These are phyloP conservation scores for Holacanthella duospinosa DNA, from an alignment of 2,888 invertebrate species.

Conservation along the genomic window DNA sequence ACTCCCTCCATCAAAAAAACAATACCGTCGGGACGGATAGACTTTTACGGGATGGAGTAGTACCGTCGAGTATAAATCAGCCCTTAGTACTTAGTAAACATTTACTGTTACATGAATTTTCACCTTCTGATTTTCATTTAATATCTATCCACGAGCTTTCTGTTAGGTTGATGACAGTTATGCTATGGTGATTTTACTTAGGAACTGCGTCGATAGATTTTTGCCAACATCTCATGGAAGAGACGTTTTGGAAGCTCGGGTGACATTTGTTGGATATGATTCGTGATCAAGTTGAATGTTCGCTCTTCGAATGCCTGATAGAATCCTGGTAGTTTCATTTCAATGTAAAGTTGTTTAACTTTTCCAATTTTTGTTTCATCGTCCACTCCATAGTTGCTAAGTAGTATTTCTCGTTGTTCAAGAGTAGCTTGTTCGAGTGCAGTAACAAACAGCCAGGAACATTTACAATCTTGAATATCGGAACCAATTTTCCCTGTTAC, in stretches of 20 bases:
- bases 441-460: slow-evolving; percentile 85
- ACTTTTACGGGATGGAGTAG: no score
- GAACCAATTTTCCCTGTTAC: slow-evolving; percentile 81
- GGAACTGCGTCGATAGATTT: slow-evolving; percentile 50
- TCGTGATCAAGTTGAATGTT: slow-evolving; percentile 66
- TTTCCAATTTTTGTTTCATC: slow-evolving; percentile 56
- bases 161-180: no score
- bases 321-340: slow-evolving; percentile 61
- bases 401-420: slow-evolving; percentile 59
- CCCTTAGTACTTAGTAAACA: no score
- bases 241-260: slow-evolving; percentile 67
- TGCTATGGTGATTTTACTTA: no score
- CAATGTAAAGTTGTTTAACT: slow-evolving; percentile 65
- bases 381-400: slow-evolving; percentile 62
- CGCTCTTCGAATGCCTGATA: slow-evolving; percentile 73
- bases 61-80: no score
- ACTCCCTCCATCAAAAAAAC: no score
- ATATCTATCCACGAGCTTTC: no score
- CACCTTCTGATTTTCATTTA: no score
- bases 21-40: no score
- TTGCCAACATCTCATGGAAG: slow-evolving; percentile 70
- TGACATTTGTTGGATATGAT: slow-evolving; percentile 73
- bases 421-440: slow-evolving; percentile 68
- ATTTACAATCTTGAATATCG: slow-evolving; percentile 92
- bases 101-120: no score